Base-by-base conservation (phyloP, 1,140 invertebrate genomes). In the Phthorimaea operculella region DNA sequence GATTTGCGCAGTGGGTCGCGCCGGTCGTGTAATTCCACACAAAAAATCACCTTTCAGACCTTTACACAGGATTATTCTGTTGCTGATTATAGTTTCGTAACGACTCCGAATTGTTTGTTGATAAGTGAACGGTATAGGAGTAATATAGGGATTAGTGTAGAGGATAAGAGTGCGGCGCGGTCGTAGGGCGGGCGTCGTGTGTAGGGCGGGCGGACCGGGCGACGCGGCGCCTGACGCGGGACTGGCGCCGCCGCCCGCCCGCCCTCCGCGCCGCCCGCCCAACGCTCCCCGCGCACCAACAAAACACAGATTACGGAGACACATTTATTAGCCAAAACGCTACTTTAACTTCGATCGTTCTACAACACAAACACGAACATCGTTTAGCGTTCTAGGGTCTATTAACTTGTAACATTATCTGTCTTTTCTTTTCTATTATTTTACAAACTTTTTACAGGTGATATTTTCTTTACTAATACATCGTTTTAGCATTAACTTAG, bases 291-390 rank as follows among this genome's bases (percentile, higher is more conserved):
- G 64, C 60, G 58, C 63, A 57, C 68, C 70, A 79, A 77, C 78
- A 76, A 78, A 79, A 81, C 78, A 79, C 74, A 74, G 57, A 74
- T 81, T 73, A 76, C 72, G 45, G 63, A 77, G 58, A 76, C 69
- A 75, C 73, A 69, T 79, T 84, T 80, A 79, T 79, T 81, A 84
- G 74, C 81, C 70, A 74, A 75, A 75, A 71, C 66, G 67, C 72
- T 80, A 80, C 74, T 74, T 66, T 66, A 74, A 75, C 63, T 74
- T 72, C 65, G 58, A 76, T 72, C 59, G 54, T 62, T 68, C 68
- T 68, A 77, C 72, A 64, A 63, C 56, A 68, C 58, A 63, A 64
- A 57, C 57, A 64, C 54, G 55, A 56, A 59, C 50, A 57, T 51
- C 52, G 56, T 47, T 63, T 63, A 73, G 65, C 65, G 51, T 49